Evolutionary conservation across 2,888 invertebrate species (phyloP).

Genomic region (Apotomis capreana): DNA sequence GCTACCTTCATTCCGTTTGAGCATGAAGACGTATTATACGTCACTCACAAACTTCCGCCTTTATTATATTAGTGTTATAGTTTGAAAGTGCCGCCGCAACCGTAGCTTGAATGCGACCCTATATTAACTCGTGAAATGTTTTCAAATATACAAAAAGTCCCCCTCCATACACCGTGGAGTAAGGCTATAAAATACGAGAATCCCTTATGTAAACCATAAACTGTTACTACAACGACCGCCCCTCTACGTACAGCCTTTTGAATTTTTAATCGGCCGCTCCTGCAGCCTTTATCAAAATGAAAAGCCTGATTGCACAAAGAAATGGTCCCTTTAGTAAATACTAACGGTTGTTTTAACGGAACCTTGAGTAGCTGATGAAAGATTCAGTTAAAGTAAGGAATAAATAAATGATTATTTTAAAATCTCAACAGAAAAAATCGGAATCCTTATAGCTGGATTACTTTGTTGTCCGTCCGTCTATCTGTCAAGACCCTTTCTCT

Average conservation of each 20-base stretch:
- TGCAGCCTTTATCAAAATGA: constrained; percentile 42
- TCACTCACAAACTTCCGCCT: no score
- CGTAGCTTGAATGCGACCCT: no score
- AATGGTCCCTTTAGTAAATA: constrained; percentile 24
- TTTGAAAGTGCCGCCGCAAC: no score
- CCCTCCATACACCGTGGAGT: constrained; percentile 3
- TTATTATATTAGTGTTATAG: no score
- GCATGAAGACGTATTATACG: no score
- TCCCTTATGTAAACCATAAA: constrained; percentile 37
- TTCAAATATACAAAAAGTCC: constrained; percentile 7
- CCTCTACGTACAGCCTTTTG: constrained; percentile 45
- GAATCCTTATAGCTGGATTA: no score
- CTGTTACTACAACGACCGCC: constrained; percentile 24
- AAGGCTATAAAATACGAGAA: constrained; percentile 23
- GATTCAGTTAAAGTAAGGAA: background rate
- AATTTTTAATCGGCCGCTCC: constrained; percentile 48
- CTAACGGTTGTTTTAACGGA: background rate
- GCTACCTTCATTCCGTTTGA: no score
- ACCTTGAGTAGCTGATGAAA: background rate
- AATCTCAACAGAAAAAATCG: no score
- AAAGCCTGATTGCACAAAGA: constrained; percentile 51
- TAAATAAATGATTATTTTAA: no score
- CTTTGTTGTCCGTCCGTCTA: no score
- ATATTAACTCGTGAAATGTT: no score
- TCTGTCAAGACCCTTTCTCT: no score